A percentile compares a stretch with the other conserved stretches of the same genome.
Conservation (phyloP, 2,888 invertebrate genomes). For the Acrobasis consociella region DNA sequence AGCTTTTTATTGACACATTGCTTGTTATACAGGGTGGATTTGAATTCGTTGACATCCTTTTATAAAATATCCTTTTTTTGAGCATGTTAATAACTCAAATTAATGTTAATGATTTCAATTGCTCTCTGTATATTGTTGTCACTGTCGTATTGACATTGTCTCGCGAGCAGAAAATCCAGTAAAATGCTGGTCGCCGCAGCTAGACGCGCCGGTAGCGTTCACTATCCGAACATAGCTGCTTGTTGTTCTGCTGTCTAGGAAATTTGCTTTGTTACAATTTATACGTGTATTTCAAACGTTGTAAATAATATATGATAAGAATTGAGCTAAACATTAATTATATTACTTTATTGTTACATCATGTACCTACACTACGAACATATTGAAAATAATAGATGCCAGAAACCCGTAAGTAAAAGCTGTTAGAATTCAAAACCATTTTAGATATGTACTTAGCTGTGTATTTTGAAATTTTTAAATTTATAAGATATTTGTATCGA, state of each 20-base stretch:
- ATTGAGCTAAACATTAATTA: conserved; percentile 25
- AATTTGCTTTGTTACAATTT: conserved; percentile 26
- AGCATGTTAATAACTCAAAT: too few relatives aligned
- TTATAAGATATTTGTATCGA: background rate
- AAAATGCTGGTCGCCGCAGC: too few relatives aligned
- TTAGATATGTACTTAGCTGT: conserved; percentile 24
- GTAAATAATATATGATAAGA: conserved; percentile 28
- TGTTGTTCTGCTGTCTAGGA: conserved; percentile 23
- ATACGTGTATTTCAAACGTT: conserved; percentile 24
- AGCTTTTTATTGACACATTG: too few relatives aligned
- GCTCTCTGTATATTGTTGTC: too few relatives aligned
- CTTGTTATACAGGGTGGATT: too few relatives aligned
- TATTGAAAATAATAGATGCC: conserved; percentile 45
- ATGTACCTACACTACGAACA: conserved; percentile 32
- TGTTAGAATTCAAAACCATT: conserved; percentile 34
- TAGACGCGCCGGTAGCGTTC: too few relatives aligned
- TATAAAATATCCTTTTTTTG: too few relatives aligned
- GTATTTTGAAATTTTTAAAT: conserved; percentile 20
- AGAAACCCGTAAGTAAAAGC: conserved; percentile 57
- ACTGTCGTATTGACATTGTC: too few relatives aligned
- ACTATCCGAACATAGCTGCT: background rate
- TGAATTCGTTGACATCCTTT: too few relatives aligned
- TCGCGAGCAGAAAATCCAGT: too few relatives aligned
- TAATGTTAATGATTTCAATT: too few relatives aligned
- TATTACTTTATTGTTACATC: conserved; percentile 29